Conservation (phyloP, 2,797 vertebrate species). For the Ambastaia sidthimunki region DNA sequence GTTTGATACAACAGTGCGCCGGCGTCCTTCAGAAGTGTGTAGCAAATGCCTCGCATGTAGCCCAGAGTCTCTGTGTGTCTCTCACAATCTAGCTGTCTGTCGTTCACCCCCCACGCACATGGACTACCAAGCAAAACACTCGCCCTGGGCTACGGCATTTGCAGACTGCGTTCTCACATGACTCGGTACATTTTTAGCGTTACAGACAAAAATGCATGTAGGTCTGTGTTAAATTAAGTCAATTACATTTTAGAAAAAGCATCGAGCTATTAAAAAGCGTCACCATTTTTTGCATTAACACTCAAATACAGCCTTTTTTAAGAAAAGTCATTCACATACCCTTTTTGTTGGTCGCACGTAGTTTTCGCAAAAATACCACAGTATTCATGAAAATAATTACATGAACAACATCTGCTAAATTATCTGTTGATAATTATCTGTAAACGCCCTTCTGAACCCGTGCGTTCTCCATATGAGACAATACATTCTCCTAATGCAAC, state of each 20-base stretch:
- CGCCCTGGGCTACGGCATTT: background rate
- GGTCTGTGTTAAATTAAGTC: background rate
- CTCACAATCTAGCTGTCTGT: background rate
- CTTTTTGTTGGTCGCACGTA: too few relatives aligned
- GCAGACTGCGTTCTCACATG: too few relatives aligned
- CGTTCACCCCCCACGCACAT: slow-evolving; percentile 1
- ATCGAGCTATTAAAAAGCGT: background rate
- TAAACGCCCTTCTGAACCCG: background rate
- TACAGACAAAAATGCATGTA: background rate
- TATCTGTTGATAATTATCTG: background rate
- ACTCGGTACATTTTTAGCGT: background rate
- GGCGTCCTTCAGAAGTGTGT: background rate
- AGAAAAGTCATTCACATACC: too few relatives aligned
- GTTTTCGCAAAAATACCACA: too few relatives aligned
- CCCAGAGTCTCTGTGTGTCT: background rate
- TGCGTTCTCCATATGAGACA: background rate
- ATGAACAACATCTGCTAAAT: background rate
- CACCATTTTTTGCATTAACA: too few relatives aligned
- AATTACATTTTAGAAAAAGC: background rate
- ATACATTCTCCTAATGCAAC: background rate
- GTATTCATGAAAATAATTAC: too few relatives aligned
- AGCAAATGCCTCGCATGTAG: background rate
- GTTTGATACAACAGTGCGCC: background rate
- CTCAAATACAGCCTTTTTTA: background rate
- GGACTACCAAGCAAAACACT: background rate